Conservation (phyloP, 2,888 invertebrate species). For the Drosophila buzzatii region DNA sequence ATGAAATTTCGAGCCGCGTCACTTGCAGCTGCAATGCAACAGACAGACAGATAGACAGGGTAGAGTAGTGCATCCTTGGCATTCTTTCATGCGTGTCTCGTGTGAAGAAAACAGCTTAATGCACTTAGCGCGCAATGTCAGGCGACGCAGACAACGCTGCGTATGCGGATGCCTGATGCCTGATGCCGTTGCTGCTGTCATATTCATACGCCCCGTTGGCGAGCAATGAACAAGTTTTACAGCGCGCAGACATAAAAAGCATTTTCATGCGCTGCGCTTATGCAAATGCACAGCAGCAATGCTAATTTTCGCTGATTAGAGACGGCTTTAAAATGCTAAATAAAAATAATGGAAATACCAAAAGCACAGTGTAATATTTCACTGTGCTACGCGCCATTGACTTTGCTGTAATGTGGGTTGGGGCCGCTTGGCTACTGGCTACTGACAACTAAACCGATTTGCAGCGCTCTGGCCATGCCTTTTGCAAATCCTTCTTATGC, state of each 20-base stretch:
- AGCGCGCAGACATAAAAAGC: slow-evolving; percentile 41
- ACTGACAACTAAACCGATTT: slow-evolving; percentile 74
- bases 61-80: slow-evolving; percentile 18
- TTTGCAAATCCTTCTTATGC: slow-evolving; percentile 81
- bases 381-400: slow-evolving; percentile 77
- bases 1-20: slow-evolving; percentile 78
- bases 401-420: slow-evolving; percentile 54
- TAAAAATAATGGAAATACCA: slow-evolving; percentile 17
- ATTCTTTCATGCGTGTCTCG: slow-evolving; percentile 60
- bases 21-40: slow-evolving; percentile 71
- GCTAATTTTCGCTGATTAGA: slow-evolving; percentile 76
- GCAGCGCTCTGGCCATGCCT: slow-evolving; percentile 36
- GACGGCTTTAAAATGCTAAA: slow-evolving; percentile 11
- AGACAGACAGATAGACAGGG: slow-evolving; percentile 1
- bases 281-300: slow-evolving; percentile 66
- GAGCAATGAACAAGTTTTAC: slow-evolving; percentile 42
- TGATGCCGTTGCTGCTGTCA: slow-evolving; percentile 48
- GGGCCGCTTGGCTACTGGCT: slow-evolving; percentile 10
- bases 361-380: slow-evolving; percentile 60
- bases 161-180: slow-evolving; percentile 36
- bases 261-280: slow-evolving; percentile 45
- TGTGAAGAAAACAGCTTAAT: slow-evolving; percentile 84
- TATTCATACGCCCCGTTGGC: slow-evolving; percentile 65
- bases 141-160: slow-evolving; percentile 46
- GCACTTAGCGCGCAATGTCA: slow-evolving; percentile 82